Evolutionary conservation across 2,888 invertebrate genomes (phyloP).

Genomic region (Apamea epomidion): DNA sequence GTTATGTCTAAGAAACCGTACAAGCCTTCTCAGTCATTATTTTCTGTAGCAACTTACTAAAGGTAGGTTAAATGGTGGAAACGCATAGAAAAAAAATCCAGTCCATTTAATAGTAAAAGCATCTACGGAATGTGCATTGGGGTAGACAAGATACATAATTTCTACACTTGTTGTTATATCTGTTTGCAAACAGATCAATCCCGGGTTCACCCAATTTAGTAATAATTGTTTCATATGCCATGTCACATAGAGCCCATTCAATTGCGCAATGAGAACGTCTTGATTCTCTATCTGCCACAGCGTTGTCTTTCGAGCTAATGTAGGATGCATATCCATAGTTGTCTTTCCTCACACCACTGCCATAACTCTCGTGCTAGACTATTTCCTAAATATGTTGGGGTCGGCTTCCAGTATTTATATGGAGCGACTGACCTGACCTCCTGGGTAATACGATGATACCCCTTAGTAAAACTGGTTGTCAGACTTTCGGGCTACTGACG

Average conservation of each 20-base stretch:
- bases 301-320: constrained; percentile 26
- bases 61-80: constrained; percentile 21
- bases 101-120: constrained; percentile 29
- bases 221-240: constrained; percentile 4
- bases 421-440: too few relatives aligned
- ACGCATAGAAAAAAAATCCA: constrained; percentile 25
- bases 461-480: too few relatives aligned
- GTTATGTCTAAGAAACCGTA: too few relatives aligned
- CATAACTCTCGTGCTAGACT: constrained; percentile 15
- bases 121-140: constrained; percentile 7
- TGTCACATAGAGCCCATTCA: constrained; percentile 13
- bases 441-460: too few relatives aligned
- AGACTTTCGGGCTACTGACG: too few relatives aligned
- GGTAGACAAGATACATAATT: constrained; percentile 13
- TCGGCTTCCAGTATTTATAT: too few relatives aligned
- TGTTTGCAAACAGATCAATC: constrained; percentile 27
- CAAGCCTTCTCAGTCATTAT: constrained; percentile 9
- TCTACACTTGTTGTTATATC: constrained; percentile 4
- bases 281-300: constrained; percentile 15
- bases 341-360: constrained; percentile 37
- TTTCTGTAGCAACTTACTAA: constrained; percentile 16
- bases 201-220: constrained; percentile 11
- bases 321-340: too few relatives aligned
- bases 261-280: constrained; percentile 20
- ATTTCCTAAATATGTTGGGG: too few relatives aligned